Percentiles rank a stretch among this genome's conserved stretches.
Evolutionary conservation across 2,797 vertebrate species (phyloP).

Genomic region (Varecia variegata): DNA sequence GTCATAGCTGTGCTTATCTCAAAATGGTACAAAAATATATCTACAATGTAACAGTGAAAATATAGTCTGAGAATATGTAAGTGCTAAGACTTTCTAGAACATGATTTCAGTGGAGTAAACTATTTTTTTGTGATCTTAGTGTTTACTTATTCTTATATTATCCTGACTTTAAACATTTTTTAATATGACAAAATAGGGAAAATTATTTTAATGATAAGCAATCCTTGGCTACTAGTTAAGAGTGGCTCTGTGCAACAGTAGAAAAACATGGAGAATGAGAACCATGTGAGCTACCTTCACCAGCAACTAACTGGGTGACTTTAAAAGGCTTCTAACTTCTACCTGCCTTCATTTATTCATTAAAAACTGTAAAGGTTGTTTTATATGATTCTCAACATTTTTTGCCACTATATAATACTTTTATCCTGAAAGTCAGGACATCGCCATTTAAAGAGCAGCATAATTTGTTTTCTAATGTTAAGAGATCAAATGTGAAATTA

Average conservation of each 20-base stretch:
- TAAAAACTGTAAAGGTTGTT: background rate
- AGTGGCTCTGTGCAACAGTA: background rate
- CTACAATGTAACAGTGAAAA: background rate
- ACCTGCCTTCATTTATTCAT: background rate
- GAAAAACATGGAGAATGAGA: background rate
- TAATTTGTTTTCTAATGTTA: background rate
- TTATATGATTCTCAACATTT: background rate
- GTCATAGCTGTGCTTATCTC: background rate
- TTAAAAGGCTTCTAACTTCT: background rate
- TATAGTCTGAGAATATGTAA: background rate
- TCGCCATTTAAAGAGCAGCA: background rate
- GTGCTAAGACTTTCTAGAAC: background rate
- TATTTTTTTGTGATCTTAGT: slow-evolving; percentile 1
- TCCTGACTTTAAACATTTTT: background rate
- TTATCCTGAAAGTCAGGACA: background rate
- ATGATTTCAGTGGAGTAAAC: background rate
- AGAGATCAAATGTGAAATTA: slow-evolving; percentile 14
- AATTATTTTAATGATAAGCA: background rate
- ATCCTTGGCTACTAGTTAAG: background rate
- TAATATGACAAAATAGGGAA: background rate
- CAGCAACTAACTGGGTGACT: background rate
- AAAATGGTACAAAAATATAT: background rate
- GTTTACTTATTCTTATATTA: background rate
- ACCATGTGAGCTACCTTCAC: background rate
- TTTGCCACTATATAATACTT: background rate